Base-by-base conservation (phyloP, 2,797 vertebrate species). In the Epinephelus malabaricus region DNA sequence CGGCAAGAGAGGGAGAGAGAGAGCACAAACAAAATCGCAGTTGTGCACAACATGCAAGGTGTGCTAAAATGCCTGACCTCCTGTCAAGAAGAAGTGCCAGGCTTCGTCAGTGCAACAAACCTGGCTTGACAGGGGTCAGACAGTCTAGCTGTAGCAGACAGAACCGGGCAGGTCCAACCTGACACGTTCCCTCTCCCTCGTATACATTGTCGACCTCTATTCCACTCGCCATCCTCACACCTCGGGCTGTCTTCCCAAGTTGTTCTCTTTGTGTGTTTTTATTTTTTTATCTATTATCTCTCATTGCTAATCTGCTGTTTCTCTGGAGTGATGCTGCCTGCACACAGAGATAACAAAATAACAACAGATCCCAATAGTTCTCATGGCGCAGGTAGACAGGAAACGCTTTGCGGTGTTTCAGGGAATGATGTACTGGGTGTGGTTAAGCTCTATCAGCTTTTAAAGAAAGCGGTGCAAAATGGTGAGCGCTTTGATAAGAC, bases 61-160 rank as follows among this genome's bases (percentile, higher is more conserved):
- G 92, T 92, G 90, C 85, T 91, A 79, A 89, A 91, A 89, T 6
- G 71, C 83, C 87, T 85, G 89, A 91, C 86, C 91, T 84, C 59
- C 89, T 89, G 94, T 94, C 93, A 81, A 45, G 69, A 87, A 60
- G 69, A 86, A 85, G 82, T 61, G 84, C 79, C 27, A 7, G 64
- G 80, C 78, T 68, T 60, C 3, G 40, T 82, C 80, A 61, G 74
- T 14, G 81, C 74, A 92, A 87, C 91, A 94, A 88, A 93, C 87
- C 78, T 1, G 61, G 49, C 86, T 58, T 83, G 91, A 94, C 84
- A 91, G 91, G 88, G 92, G 93, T 86, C 92, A 93, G 92, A 88
- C 76, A 87, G 79, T 49, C 67, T 61, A 7, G 85, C 79, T 66
- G 79, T 15, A 78, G 86, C 73, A 72, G 89, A 81, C 86, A 86